Conservation (phyloP, 2,888 invertebrate species). For the Andrena bicolor region DNA sequence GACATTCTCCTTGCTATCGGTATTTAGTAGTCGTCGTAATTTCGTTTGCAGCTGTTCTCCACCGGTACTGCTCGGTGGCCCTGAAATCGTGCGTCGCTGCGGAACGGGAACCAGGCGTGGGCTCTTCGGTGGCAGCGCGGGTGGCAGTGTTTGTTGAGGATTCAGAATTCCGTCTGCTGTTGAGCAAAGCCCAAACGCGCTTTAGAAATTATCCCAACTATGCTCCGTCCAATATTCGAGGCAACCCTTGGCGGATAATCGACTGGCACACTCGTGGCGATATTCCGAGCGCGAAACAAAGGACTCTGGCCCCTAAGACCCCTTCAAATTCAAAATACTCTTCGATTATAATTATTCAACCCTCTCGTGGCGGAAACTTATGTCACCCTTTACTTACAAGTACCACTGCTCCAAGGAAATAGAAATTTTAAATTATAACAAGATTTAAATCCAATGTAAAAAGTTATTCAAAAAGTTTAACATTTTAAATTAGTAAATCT, state of each 20-base stretch:
- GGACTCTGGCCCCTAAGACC: too few species aligned
- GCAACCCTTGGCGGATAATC: not conserved
- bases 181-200: constrained; percentile 9
- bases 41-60: constrained; percentile 92
- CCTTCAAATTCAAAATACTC: too few species aligned
- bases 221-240: not conserved
- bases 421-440: too few species aligned
- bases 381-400: too few species aligned
- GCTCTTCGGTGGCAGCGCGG: constrained; percentile 86
- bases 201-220: constrained; percentile 1
- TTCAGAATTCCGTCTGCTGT: constrained; percentile 79
- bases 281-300: not conserved
- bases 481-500: too few species aligned
- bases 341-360: too few species aligned
- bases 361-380: too few species aligned
- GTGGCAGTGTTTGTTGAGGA: constrained; percentile 82
- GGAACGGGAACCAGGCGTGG: constrained; percentile 85
- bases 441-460: too few species aligned
- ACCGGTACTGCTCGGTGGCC: constrained; percentile 82
- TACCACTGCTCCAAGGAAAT: too few species aligned
- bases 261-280: not conserved
- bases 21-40: constrained; percentile 90
- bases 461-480: too few species aligned
- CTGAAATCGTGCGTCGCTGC: constrained; percentile 82
- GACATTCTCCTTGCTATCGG: constrained; percentile 90